Evolutionary conservation across 2,113 vertebrate species (phyloP).

Genomic region (Nothobranchius kuhntae): DNA sequence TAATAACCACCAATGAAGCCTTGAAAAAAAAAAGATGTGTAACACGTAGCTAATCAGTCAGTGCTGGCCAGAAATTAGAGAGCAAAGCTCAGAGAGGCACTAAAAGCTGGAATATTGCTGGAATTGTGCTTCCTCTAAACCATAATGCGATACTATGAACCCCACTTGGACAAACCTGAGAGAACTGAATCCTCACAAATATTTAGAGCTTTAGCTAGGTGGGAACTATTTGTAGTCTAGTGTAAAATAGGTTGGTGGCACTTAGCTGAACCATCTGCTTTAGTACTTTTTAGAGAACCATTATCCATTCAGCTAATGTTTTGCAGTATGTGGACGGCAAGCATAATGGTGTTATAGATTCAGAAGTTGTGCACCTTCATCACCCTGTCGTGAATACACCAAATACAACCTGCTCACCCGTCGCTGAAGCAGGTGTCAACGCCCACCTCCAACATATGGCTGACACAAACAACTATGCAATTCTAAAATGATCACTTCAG

Average conservation of each 20-base stretch:
- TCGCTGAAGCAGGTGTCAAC: not conserved
- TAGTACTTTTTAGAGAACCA: not conserved
- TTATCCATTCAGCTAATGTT: not conserved
- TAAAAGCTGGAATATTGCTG: constrained; percentile 13
- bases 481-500: not conserved
- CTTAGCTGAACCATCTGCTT: not conserved
- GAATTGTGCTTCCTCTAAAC: constrained; percentile 4
- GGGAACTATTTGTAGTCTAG: not conserved
- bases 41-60: constrained; percentile 23
- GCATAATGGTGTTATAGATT: constrained; percentile 9
- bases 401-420: not conserved
- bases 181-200: not conserved
- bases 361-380: not conserved
- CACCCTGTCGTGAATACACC: not conserved
- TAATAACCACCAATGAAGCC: constrained; percentile 35
- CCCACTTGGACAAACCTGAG: not conserved
- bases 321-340: not conserved
- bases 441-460: not conserved
- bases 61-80: constrained; percentile 3
- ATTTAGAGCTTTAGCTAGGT: not conserved
- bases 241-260: not conserved
- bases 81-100: constrained; percentile 14
- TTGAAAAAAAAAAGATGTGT: constrained; percentile 36
- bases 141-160: not conserved
- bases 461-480: not conserved